Percentiles rank a stretch among this genome's conserved stretches.
Evolutionary conservation across 2,888 invertebrate species (phyloP).

Genomic region (Drosophila tripunctata): DNA sequence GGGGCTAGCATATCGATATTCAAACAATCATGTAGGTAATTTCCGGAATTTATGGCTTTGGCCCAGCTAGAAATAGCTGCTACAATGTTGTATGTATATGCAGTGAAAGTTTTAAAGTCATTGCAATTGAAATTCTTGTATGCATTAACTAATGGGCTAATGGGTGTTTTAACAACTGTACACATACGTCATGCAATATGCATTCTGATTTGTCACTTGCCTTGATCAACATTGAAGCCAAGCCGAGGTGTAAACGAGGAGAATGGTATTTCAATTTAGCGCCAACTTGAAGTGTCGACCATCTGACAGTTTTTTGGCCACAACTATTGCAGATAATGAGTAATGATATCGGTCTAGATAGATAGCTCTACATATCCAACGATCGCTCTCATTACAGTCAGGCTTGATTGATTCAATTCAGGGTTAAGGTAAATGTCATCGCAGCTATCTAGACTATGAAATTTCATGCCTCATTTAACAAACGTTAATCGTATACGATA

Average conservation of each 20-base stretch:
- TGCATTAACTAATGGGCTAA: slow-evolving; percentile 8
- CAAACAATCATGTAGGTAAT: neutral
- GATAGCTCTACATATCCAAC: too few relatives aligned
- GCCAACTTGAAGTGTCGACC: slow-evolving; percentile 25
- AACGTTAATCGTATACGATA: slow-evolving; percentile 13
- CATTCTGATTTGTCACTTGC: slow-evolving; percentile 47
- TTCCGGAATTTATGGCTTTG: slow-evolving; percentile 15
- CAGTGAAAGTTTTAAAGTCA: slow-evolving; percentile 44
- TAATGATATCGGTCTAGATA: slow-evolving; percentile 22
- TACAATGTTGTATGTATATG: neutral
- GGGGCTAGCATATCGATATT: slow-evolving; percentile 1
- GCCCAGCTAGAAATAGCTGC: neutral
- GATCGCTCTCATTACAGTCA: slow-evolving; percentile 51
- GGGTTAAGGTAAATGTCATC: slow-evolving; percentile 81
- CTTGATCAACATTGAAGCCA: slow-evolving; percentile 36
- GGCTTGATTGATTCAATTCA: slow-evolving; percentile 74
- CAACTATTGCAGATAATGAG: slow-evolving; percentile 44
- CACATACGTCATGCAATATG: slow-evolving; percentile 29
- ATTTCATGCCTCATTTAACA: slow-evolving; percentile 69
- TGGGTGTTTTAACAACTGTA: slow-evolving; percentile 10
- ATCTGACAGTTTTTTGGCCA: slow-evolving; percentile 36
- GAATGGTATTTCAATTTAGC: slow-evolving; percentile 20
- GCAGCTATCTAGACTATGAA: slow-evolving; percentile 44
- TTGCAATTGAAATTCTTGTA: slow-evolving; percentile 52
- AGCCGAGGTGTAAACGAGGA: slow-evolving; percentile 7